Evolutionary conservation across 2,888 invertebrate species (phyloP).

Genomic region (Gastrophysa polygoni): DNA sequence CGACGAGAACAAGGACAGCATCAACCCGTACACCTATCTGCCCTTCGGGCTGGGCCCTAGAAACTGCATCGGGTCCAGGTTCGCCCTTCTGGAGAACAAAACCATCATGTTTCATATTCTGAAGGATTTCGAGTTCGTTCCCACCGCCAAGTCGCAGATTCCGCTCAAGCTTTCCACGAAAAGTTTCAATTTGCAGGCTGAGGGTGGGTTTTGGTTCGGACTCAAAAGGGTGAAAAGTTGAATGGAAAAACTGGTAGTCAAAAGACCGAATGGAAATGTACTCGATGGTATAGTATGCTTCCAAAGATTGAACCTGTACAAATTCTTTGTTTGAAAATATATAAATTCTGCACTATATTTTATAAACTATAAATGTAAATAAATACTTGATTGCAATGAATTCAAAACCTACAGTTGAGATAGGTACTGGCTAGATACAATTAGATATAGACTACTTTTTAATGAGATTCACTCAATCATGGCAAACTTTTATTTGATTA

Average conservation of each 20-base stretch:
- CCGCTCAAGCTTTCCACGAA: slow-evolving; percentile 25
- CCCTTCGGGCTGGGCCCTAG: slow-evolving; percentile 64
- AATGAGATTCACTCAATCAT: too few relatives aligned
- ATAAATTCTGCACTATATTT: too few relatives aligned
- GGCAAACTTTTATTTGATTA: too few relatives aligned
- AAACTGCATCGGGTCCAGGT: slow-evolving; percentile 60
- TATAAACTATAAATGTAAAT: too few relatives aligned
- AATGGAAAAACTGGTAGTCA: not conserved
- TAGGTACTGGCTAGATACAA: too few relatives aligned
- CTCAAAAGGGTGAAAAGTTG: slow-evolving; percentile 16
- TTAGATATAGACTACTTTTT: too few relatives aligned
- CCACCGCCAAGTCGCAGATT: slow-evolving; percentile 37
- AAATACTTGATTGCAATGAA: too few relatives aligned
- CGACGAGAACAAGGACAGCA: slow-evolving; percentile 53
- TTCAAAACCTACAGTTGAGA: too few relatives aligned
- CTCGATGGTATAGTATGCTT: too few relatives aligned
- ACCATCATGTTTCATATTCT: slow-evolving; percentile 43
- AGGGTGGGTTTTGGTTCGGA: slow-evolving; percentile 19
- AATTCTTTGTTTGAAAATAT: too few relatives aligned
- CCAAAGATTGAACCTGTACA: too few relatives aligned
- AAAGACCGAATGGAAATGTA: too few relatives aligned
- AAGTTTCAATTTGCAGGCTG: slow-evolving; percentile 13
- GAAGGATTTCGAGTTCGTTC: slow-evolving; percentile 45
- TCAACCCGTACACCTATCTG: slow-evolving; percentile 59
- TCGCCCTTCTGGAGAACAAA: slow-evolving; percentile 46